These are phyloP conservation scores for Falco naumanni DNA, from an alignment of 2,797 vertebrate species.

Conservation along the genomic window DNA sequence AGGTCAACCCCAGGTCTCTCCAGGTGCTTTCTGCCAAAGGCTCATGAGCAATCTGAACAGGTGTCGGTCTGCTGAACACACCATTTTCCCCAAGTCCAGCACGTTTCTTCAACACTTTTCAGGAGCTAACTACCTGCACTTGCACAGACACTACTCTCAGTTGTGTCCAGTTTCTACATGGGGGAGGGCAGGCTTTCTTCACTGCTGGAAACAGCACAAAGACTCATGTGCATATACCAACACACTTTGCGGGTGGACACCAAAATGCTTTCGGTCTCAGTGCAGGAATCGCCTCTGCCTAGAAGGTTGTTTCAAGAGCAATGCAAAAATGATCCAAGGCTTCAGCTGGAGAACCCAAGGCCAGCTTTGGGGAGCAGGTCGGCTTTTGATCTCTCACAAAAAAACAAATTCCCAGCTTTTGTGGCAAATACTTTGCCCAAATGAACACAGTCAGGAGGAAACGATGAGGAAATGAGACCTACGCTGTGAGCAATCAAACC, in stretches of 20 bases:
- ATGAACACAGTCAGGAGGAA: neutral
- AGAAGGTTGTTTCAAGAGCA: neutral
- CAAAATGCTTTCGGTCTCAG: neutral
- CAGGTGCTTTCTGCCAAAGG: no score
- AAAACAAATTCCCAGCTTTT: no score
- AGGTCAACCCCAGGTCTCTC: no score
- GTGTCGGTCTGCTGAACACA: fast-evolving
- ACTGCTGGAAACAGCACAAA: neutral
- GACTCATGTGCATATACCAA: no score
- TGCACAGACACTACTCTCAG: neutral
- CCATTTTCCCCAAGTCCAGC: neutral
- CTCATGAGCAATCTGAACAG: neutral
- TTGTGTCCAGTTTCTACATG: neutral
- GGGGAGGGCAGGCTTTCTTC: neutral
- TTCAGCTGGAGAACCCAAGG: neutral
- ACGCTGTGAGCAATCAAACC: neutral
- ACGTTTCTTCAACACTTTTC: neutral
- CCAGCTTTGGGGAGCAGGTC: neutral
- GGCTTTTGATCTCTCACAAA: neutral
- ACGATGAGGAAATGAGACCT: neutral
- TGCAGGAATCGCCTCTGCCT: neutral
- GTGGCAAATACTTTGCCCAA: neutral
- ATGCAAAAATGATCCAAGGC: neutral
- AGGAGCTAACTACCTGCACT: neutral
- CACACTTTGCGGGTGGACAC: neutral